A percentile compares a stretch with the other conserved stretches of the same genome.
Evolutionary conservation across 1,140 invertebrate genomes (phyloP).

Genomic region (Heliconius nattereri): DNA sequence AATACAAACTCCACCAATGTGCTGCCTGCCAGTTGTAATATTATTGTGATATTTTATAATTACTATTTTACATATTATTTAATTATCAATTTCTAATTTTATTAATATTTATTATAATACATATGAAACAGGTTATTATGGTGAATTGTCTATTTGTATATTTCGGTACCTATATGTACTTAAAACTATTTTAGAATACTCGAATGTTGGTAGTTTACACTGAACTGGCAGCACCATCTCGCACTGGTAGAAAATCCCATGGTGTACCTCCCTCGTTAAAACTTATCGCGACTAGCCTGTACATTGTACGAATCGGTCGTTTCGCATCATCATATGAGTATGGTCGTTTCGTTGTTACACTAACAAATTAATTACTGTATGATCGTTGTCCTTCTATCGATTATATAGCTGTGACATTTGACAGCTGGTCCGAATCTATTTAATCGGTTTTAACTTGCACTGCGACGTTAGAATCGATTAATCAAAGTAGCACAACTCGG

Average conservation of each 20-base stretch:
- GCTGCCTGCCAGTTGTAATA: constrained; percentile 4
- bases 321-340: constrained; percentile 48
- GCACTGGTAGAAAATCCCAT: constrained; percentile 67
- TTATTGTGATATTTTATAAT: not conserved
- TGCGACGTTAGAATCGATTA: not conserved
- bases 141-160: constrained; percentile 14
- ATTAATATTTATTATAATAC: constrained; percentile 14
- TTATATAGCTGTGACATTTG: not conserved
- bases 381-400: constrained; percentile 8
- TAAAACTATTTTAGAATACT: constrained; percentile 13
- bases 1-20: constrained; percentile 61
- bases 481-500: constrained; percentile 8
- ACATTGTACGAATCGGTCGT: constrained; percentile 64
- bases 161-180: constrained; percentile 2
- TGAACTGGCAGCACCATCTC: constrained; percentile 22
- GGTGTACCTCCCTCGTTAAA: constrained; percentile 48
- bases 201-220: not conserved
- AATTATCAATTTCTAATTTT: constrained; percentile 13
- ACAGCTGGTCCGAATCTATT: not conserved
- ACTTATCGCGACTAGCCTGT: constrained; percentile 74
- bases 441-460: not conserved
- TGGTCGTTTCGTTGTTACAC: constrained; percentile 31
- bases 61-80: constrained; percentile 5
- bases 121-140: constrained; percentile 14
- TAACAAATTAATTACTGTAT: constrained; percentile 17